Conservation (phyloP, 2,888 invertebrate species). For the Globia sparganii region DNA sequence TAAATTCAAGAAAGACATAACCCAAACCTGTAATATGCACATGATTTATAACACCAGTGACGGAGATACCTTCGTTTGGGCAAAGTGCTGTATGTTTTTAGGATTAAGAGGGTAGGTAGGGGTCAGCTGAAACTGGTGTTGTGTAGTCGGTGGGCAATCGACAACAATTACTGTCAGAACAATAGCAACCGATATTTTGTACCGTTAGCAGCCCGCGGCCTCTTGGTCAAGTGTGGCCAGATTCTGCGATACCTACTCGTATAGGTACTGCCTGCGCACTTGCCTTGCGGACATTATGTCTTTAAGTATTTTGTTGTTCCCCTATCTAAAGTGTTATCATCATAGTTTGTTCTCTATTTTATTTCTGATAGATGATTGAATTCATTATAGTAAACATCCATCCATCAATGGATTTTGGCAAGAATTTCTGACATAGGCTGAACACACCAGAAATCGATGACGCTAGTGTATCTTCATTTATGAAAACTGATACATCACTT, state of each 20-base stretch:
- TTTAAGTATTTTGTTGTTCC: constrained; percentile 14
- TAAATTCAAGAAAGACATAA: constrained; percentile 41
- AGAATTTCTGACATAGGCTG: constrained; percentile 13
- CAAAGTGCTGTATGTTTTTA: constrained; percentile 27
- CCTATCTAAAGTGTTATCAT: background rate
- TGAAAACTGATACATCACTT: constrained; percentile 32
- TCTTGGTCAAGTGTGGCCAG: constrained; percentile 65
- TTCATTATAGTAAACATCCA: constrained; percentile 3
- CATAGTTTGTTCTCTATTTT: constrained; percentile 10
- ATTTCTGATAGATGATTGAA: background rate
- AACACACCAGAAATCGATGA: constrained; percentile 24
- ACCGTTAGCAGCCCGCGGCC: constrained; percentile 80
- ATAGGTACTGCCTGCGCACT: constrained; percentile 33
- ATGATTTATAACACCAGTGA: constrained; percentile 55
- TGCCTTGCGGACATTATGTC: constrained; percentile 28
- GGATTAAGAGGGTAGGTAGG: constrained; percentile 21
- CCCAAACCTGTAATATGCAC: constrained; percentile 37
- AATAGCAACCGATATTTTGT: constrained; percentile 79
- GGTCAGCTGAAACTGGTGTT: constrained; percentile 63
- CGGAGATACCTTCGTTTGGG: constrained; percentile 46
- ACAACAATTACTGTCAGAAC: constrained; percentile 88
- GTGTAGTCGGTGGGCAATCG: constrained; percentile 73
- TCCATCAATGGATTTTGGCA: constrained; percentile 15
- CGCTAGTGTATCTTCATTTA: constrained; percentile 43
- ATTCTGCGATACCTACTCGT: constrained; percentile 57